A percentile compares a stretch with the other conserved stretches of the same genome.
Conservation (phyloP, 30 jellyfish, hydroid and myxozoan genomes). For the Aurelia coerulea region DNA sequence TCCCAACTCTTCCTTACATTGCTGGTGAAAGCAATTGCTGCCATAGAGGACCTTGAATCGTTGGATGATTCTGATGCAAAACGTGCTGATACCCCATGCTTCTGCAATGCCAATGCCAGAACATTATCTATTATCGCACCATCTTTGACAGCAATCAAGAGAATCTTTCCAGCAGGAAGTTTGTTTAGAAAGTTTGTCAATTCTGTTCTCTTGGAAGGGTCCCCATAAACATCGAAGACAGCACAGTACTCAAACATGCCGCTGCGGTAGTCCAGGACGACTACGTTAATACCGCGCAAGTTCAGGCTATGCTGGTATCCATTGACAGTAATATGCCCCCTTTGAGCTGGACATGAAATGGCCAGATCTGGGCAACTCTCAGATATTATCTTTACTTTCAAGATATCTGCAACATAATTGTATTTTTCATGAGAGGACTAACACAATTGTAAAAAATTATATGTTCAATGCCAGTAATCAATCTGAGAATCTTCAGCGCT, state of each 20-base stretch:
- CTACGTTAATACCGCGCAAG: slow-evolving; percentile 30
- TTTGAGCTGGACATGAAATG: not conserved
- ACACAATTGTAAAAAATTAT: too few relatives aligned
- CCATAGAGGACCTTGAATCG: slow-evolving; percentile 26
- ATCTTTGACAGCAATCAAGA: slow-evolving; percentile 29
- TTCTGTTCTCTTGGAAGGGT: not conserved
- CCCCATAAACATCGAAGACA: slow-evolving; percentile 1
- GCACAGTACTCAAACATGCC: slow-evolving; percentile 38
- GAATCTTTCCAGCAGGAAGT: slow-evolving; percentile 24
- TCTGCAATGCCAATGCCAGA: slow-evolving; percentile 32
- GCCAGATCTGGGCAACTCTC: not conserved
- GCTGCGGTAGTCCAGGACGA: slow-evolving; percentile 50
- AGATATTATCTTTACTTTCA: not conserved
- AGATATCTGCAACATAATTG: not conserved
- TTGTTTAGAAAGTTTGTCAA: slow-evolving; percentile 20
- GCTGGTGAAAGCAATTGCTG: slow-evolving; percentile 46
- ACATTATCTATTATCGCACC: not conserved
- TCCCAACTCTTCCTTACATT: slow-evolving; percentile 45
- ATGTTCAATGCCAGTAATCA: too few relatives aligned
- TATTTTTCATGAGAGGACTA: too few relatives aligned
- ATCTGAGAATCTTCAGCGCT: too few relatives aligned
- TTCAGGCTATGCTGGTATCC: slow-evolving; percentile 33
- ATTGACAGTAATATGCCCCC: slow-evolving; percentile 23
- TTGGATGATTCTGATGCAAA: slow-evolving; percentile 14
- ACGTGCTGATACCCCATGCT: slow-evolving; percentile 35